phyloP scores from a whole-genome alignment of 2,797 vertebrate species.

The Falco novaeseelandiae region DNA sequence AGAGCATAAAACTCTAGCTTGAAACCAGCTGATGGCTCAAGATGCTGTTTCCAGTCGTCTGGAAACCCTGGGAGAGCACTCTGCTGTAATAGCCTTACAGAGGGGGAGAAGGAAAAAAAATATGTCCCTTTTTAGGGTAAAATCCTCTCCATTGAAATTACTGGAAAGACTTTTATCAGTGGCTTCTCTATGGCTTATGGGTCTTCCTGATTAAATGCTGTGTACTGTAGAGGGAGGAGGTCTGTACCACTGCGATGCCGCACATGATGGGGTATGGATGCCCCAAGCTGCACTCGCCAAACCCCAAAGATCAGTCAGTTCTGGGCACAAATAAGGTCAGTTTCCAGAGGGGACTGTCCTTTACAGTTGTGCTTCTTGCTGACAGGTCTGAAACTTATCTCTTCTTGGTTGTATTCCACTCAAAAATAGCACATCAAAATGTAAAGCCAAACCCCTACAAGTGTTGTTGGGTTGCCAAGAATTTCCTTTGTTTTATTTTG shows the following conservation, averaged over 20 bases:
- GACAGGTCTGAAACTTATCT: background rate
- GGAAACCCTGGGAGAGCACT: background rate
- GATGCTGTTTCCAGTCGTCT: background rate
- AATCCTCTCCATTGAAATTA: background rate
- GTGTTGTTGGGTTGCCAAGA: background rate
- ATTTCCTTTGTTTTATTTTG: background rate
- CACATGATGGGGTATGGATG: background rate
- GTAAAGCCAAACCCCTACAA: background rate
- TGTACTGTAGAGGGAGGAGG: background rate
- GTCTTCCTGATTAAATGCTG: background rate
- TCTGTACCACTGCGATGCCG: background rate
- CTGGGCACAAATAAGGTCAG: background rate
- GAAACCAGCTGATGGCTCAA: background rate
- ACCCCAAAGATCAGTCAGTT: background rate
- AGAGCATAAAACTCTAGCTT: no score
- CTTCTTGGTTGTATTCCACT: background rate
- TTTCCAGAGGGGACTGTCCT: background rate
- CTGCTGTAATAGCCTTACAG: background rate
- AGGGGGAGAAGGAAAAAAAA: background rate
- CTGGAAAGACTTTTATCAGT: background rate
- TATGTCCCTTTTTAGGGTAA: background rate
- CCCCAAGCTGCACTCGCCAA: background rate
- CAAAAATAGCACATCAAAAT: background rate
- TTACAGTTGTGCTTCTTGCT: background rate
- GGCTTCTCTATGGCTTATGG: background rate